A percentile compares a stretch with the other conserved stretches of the same genome.
phyloP scores from a whole-genome alignment of 2,113 vertebrate species.

The Coryphaenoides rupestris region DNA sequence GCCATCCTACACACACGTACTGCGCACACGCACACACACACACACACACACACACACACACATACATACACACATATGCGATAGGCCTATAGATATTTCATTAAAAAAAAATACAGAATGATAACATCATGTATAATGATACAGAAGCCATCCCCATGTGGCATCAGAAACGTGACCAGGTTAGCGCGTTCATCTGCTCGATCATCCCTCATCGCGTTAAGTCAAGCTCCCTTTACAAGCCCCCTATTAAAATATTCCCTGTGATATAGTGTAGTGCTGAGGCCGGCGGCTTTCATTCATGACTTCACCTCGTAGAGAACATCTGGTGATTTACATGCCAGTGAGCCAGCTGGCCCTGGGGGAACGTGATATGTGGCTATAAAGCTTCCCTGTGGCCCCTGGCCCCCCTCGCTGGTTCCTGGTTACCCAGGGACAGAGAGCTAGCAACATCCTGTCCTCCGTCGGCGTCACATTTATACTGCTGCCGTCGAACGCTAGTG shows the following conservation, averaged over 20 bases:
- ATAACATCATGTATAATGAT: too few relatives aligned
- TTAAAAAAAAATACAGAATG: too few relatives aligned
- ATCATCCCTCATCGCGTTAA: constrained; percentile 31
- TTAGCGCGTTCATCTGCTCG: not conserved
- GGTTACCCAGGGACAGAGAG: too few relatives aligned
- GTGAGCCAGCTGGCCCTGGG: constrained; percentile 57
- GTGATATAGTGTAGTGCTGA: constrained; percentile 47
- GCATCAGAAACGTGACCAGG: too few relatives aligned
- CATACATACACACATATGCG: constrained; percentile 42
- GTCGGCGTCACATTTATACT: too few relatives aligned
- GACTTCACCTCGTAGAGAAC: constrained; percentile 50
- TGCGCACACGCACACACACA: too few relatives aligned
- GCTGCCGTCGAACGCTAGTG: too few relatives aligned
- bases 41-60: not conserved
- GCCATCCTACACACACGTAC: constrained; percentile 1
- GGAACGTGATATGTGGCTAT: constrained; percentile 53
- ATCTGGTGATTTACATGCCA: constrained; percentile 67
- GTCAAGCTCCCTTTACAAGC: constrained; percentile 57
- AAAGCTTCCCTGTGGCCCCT: constrained; percentile 55
- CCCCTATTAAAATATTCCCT: constrained; percentile 53
- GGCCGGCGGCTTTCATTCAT: constrained; percentile 65
- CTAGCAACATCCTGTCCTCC: too few relatives aligned
- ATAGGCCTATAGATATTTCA: too few relatives aligned
- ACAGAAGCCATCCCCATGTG: too few relatives aligned
- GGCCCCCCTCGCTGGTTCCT: constrained; percentile 7